Conservation (phyloP, 2,113 vertebrate species). For the Cheirogaleus medius region DNA sequence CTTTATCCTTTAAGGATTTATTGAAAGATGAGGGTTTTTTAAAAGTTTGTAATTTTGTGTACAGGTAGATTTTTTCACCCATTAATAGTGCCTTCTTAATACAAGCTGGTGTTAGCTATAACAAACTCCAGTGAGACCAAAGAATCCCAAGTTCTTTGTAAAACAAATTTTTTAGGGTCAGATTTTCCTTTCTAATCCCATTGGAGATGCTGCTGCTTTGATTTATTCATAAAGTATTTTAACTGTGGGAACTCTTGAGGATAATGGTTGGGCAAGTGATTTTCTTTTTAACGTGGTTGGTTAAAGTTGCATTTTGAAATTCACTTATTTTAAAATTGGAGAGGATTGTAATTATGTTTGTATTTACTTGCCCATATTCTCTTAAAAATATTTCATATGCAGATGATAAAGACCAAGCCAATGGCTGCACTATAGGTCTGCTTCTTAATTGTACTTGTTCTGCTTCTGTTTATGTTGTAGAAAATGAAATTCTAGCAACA, state of each 20-base stretch:
- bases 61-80: neutral
- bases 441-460: slow-evolving; percentile 78
- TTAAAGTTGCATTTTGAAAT: slow-evolving; percentile 57
- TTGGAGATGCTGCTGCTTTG: neutral
- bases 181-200: neutral
- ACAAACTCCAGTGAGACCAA: slow-evolving; percentile 4
- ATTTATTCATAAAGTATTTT: slow-evolving; percentile 23
- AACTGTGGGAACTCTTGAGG: neutral
- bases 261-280: neutral
- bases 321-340: slow-evolving; percentile 36
- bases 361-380: neutral
- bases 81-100: neutral
- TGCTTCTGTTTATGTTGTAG: slow-evolving; percentile 82
- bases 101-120: neutral
- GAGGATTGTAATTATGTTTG: neutral
- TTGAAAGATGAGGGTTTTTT: neutral
- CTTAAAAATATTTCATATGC: neutral
- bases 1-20: slow-evolving; percentile 38
- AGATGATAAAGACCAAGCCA: slow-evolving; percentile 71
- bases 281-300: neutral
- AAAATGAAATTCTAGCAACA: slow-evolving; percentile 79
- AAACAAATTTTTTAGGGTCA: slow-evolving; percentile 25
- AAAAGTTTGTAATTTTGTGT: slow-evolving; percentile 48
- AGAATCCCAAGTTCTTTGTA: neutral
- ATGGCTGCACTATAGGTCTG: slow-evolving; percentile 77